phyloP scores from a whole-genome alignment of 2,888 invertebrate genomes.

The Ephialtes manifestator region DNA sequence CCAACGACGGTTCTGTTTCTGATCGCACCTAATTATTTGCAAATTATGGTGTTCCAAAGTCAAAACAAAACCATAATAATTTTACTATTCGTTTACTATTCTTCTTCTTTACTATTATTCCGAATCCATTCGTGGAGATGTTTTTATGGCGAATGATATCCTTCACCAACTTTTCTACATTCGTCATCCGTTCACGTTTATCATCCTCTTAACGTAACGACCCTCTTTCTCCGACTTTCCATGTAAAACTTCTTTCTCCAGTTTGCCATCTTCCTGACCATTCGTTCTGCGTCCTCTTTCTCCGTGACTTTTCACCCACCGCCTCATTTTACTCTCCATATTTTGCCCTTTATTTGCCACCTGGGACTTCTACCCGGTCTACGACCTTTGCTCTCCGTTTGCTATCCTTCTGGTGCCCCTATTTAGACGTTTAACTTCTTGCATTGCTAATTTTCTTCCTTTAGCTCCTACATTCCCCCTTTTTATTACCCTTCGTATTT shows the following conservation, averaged over 20 bases:
- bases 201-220: slow-evolving; percentile 23
- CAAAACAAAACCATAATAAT: too few species aligned
- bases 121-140: background rate
- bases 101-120: background rate
- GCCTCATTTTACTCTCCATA: slow-evolving; percentile 19
- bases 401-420: background rate
- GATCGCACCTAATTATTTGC: too few species aligned
- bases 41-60: too few species aligned
- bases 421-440: slow-evolving; percentile 15
- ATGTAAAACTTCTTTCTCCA: slow-evolving; percentile 6
- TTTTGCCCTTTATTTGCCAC: slow-evolving; percentile 30
- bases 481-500: slow-evolving; percentile 7
- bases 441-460: slow-evolving; percentile 13
- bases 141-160: background rate
- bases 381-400: slow-evolving; percentile 18
- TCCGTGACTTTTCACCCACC: slow-evolving; percentile 23
- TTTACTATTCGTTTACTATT: too few species aligned
- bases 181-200: slow-evolving; percentile 3
- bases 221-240: slow-evolving; percentile 5
- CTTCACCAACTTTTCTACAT: background rate
- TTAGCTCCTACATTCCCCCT: too few species aligned
- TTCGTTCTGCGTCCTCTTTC: slow-evolving; percentile 4
- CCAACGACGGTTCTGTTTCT: background rate
- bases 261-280: slow-evolving; percentile 1
- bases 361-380: slow-evolving; percentile 11